Conservation (phyloP, 2,113 vertebrate genomes). For the Desmodus rotundus region DNA sequence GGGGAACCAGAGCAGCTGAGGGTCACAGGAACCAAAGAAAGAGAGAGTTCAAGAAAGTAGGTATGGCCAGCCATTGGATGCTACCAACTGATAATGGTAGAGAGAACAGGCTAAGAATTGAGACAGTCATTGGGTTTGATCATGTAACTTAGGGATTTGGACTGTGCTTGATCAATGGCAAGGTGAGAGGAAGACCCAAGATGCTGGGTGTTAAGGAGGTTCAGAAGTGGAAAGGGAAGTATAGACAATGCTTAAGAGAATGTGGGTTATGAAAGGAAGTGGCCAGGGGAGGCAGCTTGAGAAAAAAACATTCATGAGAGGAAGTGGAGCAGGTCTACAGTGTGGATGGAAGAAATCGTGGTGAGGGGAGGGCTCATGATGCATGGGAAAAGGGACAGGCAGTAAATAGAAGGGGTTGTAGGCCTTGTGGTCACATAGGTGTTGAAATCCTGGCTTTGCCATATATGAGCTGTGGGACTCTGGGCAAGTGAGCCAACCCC, state of each 20-base stretch:
- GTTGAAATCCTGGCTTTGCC: neutral
- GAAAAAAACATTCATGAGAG: neutral
- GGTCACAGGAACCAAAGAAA: neutral
- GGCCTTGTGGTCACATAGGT: neutral
- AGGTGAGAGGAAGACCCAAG: neutral
- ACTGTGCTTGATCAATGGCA: rapidly evolving
- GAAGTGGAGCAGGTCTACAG: neutral
- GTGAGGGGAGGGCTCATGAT: no score
- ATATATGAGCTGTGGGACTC: neutral
- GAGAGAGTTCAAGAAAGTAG: neutral
- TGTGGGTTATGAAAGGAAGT: neutral
- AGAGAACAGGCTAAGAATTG: neutral
- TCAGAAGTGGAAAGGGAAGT: neutral
- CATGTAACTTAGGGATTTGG: neutral
- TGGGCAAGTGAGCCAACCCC: neutral
- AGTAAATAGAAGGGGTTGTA: neutral
- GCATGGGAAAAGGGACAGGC: neutral
- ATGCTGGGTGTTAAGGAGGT: neutral
- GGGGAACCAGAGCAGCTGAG: neutral
- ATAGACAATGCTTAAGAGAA: neutral
- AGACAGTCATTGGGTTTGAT: neutral
- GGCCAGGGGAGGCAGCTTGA: no score
- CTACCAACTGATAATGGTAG: neutral
- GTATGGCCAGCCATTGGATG: rapidly evolving
- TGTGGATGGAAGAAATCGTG: neutral